Evolutionary conservation across 2,113 vertebrate genomes (phyloP).

Genomic region (Protobothrops flavoviridis): DNA sequence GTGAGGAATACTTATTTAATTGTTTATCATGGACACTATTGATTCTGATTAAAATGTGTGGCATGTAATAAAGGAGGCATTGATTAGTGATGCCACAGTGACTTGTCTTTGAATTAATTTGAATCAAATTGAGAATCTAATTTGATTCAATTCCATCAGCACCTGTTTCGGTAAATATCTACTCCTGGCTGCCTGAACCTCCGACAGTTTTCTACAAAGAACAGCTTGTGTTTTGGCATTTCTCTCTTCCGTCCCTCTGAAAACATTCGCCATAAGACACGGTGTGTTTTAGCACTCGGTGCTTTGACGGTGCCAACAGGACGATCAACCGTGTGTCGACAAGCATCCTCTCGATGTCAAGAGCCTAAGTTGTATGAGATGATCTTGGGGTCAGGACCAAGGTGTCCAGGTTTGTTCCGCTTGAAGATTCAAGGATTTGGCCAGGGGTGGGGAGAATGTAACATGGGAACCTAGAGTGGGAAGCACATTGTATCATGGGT

Average conservation of each 20-base stretch:
- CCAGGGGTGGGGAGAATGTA: slow-evolving; percentile 3
- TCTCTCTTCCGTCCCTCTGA: background rate
- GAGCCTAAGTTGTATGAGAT: background rate
- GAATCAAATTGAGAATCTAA: slow-evolving; percentile 39
- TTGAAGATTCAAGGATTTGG: background rate
- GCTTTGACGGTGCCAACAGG: slow-evolving; percentile 37
- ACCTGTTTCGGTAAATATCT: slow-evolving; percentile 42
- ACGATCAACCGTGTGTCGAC: slow-evolving; percentile 51
- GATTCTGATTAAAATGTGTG: slow-evolving; percentile 77
- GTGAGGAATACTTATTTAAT: slow-evolving; percentile 79
- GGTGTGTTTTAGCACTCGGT: slow-evolving; percentile 17
- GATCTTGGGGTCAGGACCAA: slow-evolving; percentile 43
- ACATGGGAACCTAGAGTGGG: slow-evolving; percentile 34
- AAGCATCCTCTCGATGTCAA: slow-evolving; percentile 37
- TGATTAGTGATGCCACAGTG: slow-evolving; percentile 50
- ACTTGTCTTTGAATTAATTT: slow-evolving; percentile 36
- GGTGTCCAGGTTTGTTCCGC: slow-evolving; percentile 36
- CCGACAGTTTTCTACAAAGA: background rate
- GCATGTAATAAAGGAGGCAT: slow-evolving; percentile 68
- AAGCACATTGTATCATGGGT: slow-evolving; percentile 42
- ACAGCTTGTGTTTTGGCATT: background rate
- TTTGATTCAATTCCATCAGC: slow-evolving; percentile 63
- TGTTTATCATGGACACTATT: slow-evolving; percentile 74
- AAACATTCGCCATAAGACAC: slow-evolving; percentile 23
- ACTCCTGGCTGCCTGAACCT: background rate